Evolutionary conservation across 2,113 vertebrate species (phyloP).

Genomic region (Erinaceus europaeus): DNA sequence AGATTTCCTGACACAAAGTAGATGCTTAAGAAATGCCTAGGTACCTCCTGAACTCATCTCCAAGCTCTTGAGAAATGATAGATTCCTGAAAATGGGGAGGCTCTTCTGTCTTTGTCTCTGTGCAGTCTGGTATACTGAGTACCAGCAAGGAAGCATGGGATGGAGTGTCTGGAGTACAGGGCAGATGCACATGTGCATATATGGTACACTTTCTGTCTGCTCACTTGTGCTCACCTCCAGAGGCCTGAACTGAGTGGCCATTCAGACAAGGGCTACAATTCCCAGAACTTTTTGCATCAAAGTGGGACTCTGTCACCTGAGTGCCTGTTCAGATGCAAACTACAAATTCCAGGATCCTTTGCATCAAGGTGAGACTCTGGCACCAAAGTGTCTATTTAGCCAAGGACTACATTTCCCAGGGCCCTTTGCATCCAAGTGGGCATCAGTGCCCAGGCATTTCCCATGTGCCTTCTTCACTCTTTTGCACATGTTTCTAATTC

Average conservation of each 20-base stretch:
- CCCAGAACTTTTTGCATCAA: too few relatives aligned
- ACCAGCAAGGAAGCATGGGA: background rate
- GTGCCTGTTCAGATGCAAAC: background rate
- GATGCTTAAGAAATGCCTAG: background rate
- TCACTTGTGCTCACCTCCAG: background rate
- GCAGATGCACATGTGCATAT: too few relatives aligned
- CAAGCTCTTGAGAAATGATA: background rate
- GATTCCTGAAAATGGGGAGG: background rate
- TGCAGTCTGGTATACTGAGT: background rate
- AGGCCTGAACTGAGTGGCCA: background rate
- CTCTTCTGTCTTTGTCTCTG: background rate
- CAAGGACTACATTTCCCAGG: background rate
- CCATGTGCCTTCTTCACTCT: background rate
- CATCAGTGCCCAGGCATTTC: too few relatives aligned
- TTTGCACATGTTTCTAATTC: background rate
- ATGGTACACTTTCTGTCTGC: too few relatives aligned
- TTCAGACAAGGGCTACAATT: background rate
- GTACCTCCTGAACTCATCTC: background rate
- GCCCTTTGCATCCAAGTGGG: background rate
- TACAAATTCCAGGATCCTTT: too few relatives aligned
- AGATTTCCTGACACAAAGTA: background rate
- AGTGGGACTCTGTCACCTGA: background rate
- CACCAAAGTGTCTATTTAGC: background rate
- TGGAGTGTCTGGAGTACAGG: background rate
- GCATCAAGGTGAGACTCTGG: too few relatives aligned